These are phyloP conservation scores for Axea sp. DNA, from an alignment of 2,888 invertebrate species.

Conservation along the genomic window DNA sequence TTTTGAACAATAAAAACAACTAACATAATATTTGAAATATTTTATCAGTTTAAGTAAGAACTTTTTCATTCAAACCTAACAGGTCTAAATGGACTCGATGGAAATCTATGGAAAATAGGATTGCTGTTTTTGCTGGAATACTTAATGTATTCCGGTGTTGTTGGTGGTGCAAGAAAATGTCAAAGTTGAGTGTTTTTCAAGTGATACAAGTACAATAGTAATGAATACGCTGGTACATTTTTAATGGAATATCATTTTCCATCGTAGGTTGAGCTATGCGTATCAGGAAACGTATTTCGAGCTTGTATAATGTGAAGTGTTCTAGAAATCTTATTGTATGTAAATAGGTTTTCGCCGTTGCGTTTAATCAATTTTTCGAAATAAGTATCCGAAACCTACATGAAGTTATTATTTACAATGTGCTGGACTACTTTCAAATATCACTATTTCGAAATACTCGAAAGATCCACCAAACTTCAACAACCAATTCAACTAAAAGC, in stretches of 20 bases:
- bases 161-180: conserved; percentile 51
- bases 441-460: background rate
- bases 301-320: conserved; percentile 16
- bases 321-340: conserved; percentile 36
- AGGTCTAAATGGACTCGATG: conserved; percentile 5
- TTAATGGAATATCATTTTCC: conserved; percentile 30
- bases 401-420: conserved; percentile 15
- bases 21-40: too few relatives aligned
- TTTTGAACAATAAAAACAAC: too few relatives aligned
- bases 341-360: conserved; percentile 12
- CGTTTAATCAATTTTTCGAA: conserved; percentile 41
- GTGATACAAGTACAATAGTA: conserved; percentile 45
- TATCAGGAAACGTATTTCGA: conserved; percentile 30
- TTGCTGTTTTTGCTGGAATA: conserved; percentile 22
- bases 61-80: too few relatives aligned
- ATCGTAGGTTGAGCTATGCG: conserved; percentile 11
- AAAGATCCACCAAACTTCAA: background rate
- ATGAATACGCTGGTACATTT: conserved; percentile 42
- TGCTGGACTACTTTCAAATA: conserved; percentile 5
- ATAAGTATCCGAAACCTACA: conserved; percentile 1
- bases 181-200: conserved; percentile 50
- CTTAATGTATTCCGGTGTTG: conserved; percentile 30
- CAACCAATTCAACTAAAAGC: background rate
- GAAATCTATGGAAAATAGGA: conserved; percentile 39
- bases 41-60: too few relatives aligned